phyloP scores from a whole-genome alignment of 2,797 vertebrate genomes.

The Falco columbarius region DNA sequence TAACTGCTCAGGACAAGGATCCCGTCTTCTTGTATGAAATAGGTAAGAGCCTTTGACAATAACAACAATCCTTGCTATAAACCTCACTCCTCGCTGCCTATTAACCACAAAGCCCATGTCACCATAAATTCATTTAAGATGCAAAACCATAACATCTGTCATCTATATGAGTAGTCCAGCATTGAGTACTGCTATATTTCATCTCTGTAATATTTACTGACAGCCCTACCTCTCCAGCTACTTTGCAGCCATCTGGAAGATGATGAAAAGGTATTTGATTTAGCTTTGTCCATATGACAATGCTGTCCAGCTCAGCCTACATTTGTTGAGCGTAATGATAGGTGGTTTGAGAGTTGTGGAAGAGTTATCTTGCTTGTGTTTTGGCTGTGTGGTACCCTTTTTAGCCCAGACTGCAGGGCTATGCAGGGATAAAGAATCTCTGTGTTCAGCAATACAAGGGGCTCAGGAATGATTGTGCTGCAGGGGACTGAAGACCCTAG shows the following conservation, averaged over 20 bases:
- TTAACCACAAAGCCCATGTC: neutral
- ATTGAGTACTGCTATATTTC: neutral
- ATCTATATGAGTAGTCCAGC: neutral
- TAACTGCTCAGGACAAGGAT: neutral
- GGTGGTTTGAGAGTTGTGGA: neutral
- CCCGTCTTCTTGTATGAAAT: neutral
- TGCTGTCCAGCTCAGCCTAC: neutral
- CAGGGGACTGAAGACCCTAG: neutral
- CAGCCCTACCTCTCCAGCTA: neutral
- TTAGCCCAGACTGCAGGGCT: neutral
- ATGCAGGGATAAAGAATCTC: neutral
- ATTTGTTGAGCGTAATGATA: neutral
- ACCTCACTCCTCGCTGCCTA: neutral
- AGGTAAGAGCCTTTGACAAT: neutral
- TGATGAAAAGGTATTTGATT: neutral
- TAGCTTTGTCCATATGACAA: neutral
- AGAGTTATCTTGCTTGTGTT: neutral
- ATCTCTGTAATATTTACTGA: neutral
- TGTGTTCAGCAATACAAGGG: neutral
- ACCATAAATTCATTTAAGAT: neutral
- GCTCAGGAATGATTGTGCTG: neutral
- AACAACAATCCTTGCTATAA: neutral
- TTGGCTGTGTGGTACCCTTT: neutral
- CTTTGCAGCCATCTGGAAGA: neutral
- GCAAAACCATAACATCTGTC: neutral